Evolutionary conservation across 2,888 invertebrate species (phyloP), one percentile per base, ranked within the genome.

Genomic region (Tiphia femorata): DNA sequence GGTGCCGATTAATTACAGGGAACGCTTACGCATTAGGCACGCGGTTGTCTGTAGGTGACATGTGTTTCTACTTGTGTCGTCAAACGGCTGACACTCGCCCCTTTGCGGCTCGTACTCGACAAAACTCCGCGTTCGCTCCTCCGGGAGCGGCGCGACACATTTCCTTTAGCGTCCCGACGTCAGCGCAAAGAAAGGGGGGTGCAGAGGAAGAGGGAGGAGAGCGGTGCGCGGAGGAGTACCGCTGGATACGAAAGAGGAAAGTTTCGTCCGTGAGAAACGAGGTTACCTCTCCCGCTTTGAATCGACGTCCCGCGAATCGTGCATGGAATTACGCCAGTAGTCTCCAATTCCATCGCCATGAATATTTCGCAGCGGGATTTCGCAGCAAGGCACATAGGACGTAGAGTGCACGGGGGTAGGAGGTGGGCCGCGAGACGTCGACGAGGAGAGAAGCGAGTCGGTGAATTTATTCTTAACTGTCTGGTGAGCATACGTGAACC

Each of bases 201-300:
- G n/a, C n/a, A n/a, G n/a, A n/a, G n/a, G n/a, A n/a, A n/a, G n/a
- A n/a, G n/a, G n/a, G n/a, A n/a, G n/a, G n/a, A n/a, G n/a, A n/a
- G n/a, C n/a, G n/a, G n/a, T n/a, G n/a, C n/a, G n/a, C n/a, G n/a
- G 37, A 44, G 27, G 42, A 55, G 46, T 37, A 41, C 33, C n/a
- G 19, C 12, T 27, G 3, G 38, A 52, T 12, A 37, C 8, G 33
- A 30, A 49, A 57, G 58, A 46, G 57, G 57, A 62, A 67, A 69
- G 57, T 69, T 72, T 65, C 55, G 54, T 46, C 46, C 55, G 41
- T 40, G 56, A 52, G 56, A 59, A 72, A 72, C 56, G 60, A 69
- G 53, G 63, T 72, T 67, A 65, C 62, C 54, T 61, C 52, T 56
- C 58, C 50, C 48, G 52, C 61, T 69, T 71, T 64, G 65, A 62